Conservation (phyloP, 2,888 invertebrate species). For the Thereva unica region DNA sequence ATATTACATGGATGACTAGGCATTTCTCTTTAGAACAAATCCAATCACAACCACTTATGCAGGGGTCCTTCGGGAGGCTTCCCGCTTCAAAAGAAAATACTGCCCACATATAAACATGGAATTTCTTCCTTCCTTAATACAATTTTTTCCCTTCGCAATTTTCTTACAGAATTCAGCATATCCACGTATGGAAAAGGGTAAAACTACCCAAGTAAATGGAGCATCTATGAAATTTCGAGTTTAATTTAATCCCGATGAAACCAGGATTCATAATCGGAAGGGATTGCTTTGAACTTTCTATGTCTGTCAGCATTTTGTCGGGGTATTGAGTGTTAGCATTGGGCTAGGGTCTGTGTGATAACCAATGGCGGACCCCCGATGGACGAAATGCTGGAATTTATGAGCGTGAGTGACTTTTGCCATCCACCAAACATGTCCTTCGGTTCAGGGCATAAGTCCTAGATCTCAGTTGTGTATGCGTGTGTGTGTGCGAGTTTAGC, state of each 20-base stretch:
- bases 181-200: too few relatives aligned
- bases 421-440: not conserved
- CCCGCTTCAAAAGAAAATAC: too few relatives aligned
- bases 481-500: not conserved
- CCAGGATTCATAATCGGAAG: not conserved
- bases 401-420: constrained; percentile 11
- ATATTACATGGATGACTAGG: too few relatives aligned
- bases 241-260: constrained; percentile 9
- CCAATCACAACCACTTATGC: too few relatives aligned
- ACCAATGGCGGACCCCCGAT: constrained; percentile 24
- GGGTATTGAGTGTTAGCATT: constrained; percentile 1
- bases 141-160: too few relatives aligned
- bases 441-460: not conserved
- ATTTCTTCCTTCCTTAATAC: too few relatives aligned
- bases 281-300: constrained; percentile 16
- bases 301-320: constrained; percentile 25
- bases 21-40: too few relatives aligned
- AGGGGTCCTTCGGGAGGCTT: too few relatives aligned
- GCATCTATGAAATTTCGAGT: not conserved
- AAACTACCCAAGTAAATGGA: too few relatives aligned
- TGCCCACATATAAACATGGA: too few relatives aligned
- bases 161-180: too few relatives aligned
- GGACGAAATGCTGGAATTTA: constrained; percentile 22
- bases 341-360: constrained; percentile 13
- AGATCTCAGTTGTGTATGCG: not conserved